Base-by-base conservation (phyloP, 35 echinoderm and acorn worm species). In the Hemicentrotus pulcherrimus region DNA sequence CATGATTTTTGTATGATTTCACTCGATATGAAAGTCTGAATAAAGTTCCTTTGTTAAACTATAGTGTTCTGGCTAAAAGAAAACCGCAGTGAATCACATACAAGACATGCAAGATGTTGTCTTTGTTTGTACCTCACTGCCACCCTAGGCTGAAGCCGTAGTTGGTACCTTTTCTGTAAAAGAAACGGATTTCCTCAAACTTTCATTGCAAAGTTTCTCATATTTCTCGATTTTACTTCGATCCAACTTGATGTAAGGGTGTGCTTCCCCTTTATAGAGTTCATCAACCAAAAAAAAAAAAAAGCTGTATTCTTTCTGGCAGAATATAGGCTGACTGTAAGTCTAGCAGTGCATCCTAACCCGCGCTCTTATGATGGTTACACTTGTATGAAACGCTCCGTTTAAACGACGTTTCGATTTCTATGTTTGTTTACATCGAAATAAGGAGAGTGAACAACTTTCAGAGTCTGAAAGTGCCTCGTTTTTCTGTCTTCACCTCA, bases 371-470 rank as follows among this genome's bases (percentile, higher is more conserved):
- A 46, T 90, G 88, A 90, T 28, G 19, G 88, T 45, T 90, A 90
- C 88, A 90, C 46, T 90, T 90, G 88, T 90, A 90, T 5, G 88
- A 90, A 90, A 90, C 88, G 88, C 88, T 90, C 88, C 88, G 88
- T 90, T 90, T 90, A 90, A 46, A 90, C 88, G 32, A 18, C 88
- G 88, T 90, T 90, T 90, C 88, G 88, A 90, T 90, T 41, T 32
- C 88, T 45, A 24, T 90, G 88, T 90, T 90, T 90, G 88, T 90
- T 90, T 90, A 90, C 46, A 90, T 90, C 88, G 12, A 90, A 47
- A 33, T 12, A 90, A 30, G 24, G 88, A 90, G 88, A 90, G 88
- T 18, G 32, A 32, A 90, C 88, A 90, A 90, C 88, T 32, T 90
- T 90, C 32, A 19, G 88, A 90, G 88, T 32, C 88, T 45, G 88